Conservation (phyloP, 2,797 vertebrate species). For the Megalops cyprinoides region DNA sequence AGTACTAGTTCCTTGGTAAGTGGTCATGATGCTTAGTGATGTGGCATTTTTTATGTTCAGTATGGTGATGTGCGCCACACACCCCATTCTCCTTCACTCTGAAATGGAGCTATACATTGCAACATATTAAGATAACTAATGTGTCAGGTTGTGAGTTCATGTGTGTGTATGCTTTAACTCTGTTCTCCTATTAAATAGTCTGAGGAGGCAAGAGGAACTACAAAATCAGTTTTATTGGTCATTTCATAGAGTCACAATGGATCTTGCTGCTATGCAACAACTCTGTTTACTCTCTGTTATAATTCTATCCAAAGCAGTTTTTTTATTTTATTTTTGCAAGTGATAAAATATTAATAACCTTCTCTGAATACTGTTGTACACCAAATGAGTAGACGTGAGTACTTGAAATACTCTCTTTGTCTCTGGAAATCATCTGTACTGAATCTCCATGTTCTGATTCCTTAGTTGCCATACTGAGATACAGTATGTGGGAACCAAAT, state of each 20-base stretch:
- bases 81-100: not conserved
- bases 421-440: not conserved
- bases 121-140: not conserved
- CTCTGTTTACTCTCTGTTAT: not conserved
- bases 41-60: not conserved
- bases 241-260: not conserved
- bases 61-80: not conserved
- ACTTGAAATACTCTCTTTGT: not conserved
- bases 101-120: not conserved
- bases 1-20: not conserved
- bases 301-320: not conserved
- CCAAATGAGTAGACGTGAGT: not conserved
- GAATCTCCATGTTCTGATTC: too few species aligned
- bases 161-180: not conserved
- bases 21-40: not conserved
- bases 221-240: slow-evolving; percentile 6
- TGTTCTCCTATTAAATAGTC: not conserved
- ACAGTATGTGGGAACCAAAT: too few species aligned
- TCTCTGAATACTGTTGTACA: not conserved
- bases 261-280: not conserved
- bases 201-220: not conserved
- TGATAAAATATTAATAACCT: not conserved
- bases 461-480: too few species aligned
- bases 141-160: not conserved
- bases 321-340: not conserved